A percentile compares a stretch with the other conserved stretches of the same genome.
These are phyloP conservation scores for Drosophila nr. perissopoda DNA, from an alignment of 2,888 invertebrate species.

Conservation along the genomic window DNA sequence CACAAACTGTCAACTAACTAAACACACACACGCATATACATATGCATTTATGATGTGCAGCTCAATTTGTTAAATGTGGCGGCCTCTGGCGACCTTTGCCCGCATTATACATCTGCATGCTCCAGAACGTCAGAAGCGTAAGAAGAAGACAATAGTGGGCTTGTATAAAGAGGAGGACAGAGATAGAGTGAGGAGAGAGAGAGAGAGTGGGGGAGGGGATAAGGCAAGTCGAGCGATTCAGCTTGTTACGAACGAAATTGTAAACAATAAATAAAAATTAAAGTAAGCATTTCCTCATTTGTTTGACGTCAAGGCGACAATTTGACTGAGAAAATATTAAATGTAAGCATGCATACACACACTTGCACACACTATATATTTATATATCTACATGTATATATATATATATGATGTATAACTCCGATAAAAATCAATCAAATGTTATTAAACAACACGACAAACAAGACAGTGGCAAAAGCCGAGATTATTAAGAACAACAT, in stretches of 20 bases:
- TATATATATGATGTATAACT: neutral
- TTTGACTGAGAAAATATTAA: conserved; percentile 40
- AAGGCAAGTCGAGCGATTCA: conserved; percentile 24
- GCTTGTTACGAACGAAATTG: conserved; percentile 37
- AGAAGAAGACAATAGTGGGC: conserved; percentile 15
- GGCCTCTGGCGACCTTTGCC: conserved; percentile 37
- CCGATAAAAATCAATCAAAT: conserved; percentile 42
- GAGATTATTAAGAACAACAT: conserved; percentile 11
- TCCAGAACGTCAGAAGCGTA: conserved; percentile 24
- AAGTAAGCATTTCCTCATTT: conserved; percentile 75
- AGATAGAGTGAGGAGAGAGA: neutral
- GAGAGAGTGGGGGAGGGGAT: neutral
- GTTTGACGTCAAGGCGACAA: conserved; percentile 49
- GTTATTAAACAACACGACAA: conserved; percentile 3
- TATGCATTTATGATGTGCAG: conserved; percentile 16
- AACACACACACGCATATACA: conserved; percentile 27
- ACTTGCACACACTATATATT: neutral
- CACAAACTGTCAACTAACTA: conserved; percentile 19
- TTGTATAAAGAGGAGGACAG: neutral
- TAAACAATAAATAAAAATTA: conserved; percentile 52
- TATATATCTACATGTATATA: neutral
- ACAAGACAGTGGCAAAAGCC: conserved; percentile 6
- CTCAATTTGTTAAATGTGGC: conserved; percentile 40
- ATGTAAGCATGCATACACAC: neutral
- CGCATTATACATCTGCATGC: conserved; percentile 73